Evolutionary conservation across 2,113 vertebrate genomes (phyloP), one percentile per base, ranked within the genome.

Genomic region (Platysteira castanea): DNA sequence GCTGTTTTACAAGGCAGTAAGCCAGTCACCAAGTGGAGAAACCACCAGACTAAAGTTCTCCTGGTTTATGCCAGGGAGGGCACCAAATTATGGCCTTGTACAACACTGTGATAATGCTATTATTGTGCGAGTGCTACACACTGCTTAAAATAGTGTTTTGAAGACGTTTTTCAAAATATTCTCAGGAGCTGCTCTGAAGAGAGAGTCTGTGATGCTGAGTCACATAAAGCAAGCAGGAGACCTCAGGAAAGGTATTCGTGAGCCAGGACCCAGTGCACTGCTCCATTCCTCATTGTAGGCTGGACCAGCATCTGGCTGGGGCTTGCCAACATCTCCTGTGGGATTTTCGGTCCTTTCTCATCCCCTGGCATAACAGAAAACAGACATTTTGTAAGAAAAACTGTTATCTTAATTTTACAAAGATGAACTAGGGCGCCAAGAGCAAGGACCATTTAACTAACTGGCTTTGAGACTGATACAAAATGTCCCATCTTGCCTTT

Each of bases 1-100:
- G 84, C 97, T 97, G 96, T 95, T 96, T 93, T 96, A 97, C 67
- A 94, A 84, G 94, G 89, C 77, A 87, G 63, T 93, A 97, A 97
- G 96, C 84, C 87, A 90, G 82, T 90, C 95, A 85, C 70, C 92
- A 96, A 96, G 65, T 74, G 70, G 79, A 96, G 94, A 76, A 71
- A 90, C 49, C 52, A 74, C 52, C 60, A 95, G 70, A 78, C 54
- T 59, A 42, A 95, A 87, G 89, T 73, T 39, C 31, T 87, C 18
- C 39, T 63, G 23, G 42, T 56, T 87, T 42, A 46, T 81, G 61
- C 78, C 50, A 77, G 53, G 39, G 88, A 93, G 35, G 10, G 68
- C 77, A 79, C 64, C 17, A 63, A 84, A 77, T 95, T 92, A 94
- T 4, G 11, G 67, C 68, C 93, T 92, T 93, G 75, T 97, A 91